phyloP scores from a whole-genome alignment of 2,113 vertebrate species.

The Albula glossodonta region DNA sequence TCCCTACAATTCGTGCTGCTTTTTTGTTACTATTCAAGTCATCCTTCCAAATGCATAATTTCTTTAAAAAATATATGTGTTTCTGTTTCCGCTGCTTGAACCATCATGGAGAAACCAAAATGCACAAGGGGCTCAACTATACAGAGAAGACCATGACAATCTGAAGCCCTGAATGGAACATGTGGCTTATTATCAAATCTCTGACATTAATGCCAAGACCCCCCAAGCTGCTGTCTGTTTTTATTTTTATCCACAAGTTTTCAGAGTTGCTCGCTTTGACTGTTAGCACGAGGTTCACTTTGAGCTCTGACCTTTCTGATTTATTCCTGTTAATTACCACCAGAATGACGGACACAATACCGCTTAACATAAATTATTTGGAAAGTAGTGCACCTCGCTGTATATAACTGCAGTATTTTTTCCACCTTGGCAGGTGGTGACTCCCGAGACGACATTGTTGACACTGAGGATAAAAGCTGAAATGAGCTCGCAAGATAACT shows the following conservation, averaged over 20 bases:
- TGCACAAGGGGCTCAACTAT: not conserved
- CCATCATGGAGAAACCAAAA: not conserved
- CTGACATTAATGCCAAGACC: not conserved
- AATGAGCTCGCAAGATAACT: not conserved
- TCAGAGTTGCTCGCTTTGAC: not conserved
- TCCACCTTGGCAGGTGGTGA: not conserved
- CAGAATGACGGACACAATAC: not conserved
- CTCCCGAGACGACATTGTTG: not conserved
- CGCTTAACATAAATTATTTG: no score
- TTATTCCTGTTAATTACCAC: not conserved
- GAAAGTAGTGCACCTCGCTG: no score
- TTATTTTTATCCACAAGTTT: not conserved
- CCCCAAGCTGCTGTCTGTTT: no score
- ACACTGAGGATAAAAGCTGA: not conserved
- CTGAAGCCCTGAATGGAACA: no score
- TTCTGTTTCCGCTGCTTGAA: not conserved
- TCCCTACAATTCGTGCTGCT: slow-evolving; percentile 26
- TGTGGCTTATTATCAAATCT: not conserved
- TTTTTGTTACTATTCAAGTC: slow-evolving; percentile 50
- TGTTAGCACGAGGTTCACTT: not conserved
- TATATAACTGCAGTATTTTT: not conserved
- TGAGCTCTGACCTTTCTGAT: not conserved
- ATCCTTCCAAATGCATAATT: slow-evolving; percentile 14
- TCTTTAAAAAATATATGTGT: not conserved
- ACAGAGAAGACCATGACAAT: not conserved